Evolutionary conservation across 1,140 invertebrate genomes (phyloP).

Genomic region (Leptinotarsa undecemlineata): DNA sequence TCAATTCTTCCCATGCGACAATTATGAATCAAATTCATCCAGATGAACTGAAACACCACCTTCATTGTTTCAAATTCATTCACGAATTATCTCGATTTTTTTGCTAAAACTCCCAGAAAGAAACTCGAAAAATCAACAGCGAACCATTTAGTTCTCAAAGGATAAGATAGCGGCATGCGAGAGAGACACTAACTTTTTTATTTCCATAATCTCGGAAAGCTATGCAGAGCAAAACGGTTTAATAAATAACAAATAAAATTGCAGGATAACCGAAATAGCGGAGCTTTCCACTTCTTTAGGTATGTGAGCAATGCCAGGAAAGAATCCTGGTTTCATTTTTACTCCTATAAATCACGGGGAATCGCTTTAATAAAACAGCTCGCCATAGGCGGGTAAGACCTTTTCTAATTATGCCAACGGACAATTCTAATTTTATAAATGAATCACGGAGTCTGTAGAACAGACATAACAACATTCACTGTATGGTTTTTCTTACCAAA

Average conservation of each 20-base stretch:
- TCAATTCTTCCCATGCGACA: no score
- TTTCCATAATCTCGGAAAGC: conserved; percentile 12
- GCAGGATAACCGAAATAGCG: conserved; percentile 18
- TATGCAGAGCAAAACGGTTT: conserved; percentile 21
- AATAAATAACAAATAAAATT: conserved; percentile 22
- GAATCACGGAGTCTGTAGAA: no score
- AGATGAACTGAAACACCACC: no score
- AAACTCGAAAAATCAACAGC: neutral
- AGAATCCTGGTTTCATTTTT: conserved; percentile 50
- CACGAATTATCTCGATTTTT: no score
- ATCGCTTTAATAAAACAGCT: conserved; percentile 50
- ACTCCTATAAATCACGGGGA: conserved; percentile 47
- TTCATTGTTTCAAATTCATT: no score
- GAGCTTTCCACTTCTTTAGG: conserved; percentile 39
- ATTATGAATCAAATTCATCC: no score
- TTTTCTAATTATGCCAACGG: neutral
- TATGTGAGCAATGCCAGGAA: conserved; percentile 42
- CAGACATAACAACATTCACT: no score
- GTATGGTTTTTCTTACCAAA: no score
- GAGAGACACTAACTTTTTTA: conserved; percentile 2
- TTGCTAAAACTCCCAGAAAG: no score
- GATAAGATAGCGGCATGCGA: conserved; percentile 5
- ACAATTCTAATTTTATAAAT: no score
- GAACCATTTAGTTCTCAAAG: neutral
- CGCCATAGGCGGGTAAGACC: conserved; percentile 27